Percentiles rank a stretch among this genome's conserved stretches.
Evolutionary conservation across 2,797 vertebrate species (phyloP).

Genomic region (Graptemys geographica): DNA sequence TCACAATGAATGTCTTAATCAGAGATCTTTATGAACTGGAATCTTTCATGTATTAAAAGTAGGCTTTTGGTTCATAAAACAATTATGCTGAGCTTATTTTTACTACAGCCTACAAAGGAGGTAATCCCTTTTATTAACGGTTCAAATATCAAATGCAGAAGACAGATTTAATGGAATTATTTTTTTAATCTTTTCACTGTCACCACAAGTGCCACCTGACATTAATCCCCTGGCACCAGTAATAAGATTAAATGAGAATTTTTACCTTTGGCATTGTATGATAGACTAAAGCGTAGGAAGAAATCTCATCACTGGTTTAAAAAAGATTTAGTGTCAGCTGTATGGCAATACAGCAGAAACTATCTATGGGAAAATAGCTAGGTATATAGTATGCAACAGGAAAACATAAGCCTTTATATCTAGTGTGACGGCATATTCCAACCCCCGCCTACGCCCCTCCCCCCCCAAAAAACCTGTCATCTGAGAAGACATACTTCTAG

Average conservation of each 20-base stretch:
- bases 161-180: slow-evolving; percentile 65
- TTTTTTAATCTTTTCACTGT: slow-evolving; percentile 67
- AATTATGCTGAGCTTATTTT: slow-evolving; percentile 65
- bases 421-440: background rate
- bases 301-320: slow-evolving; percentile 31
- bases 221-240: slow-evolving; percentile 59
- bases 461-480: background rate
- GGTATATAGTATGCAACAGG: background rate
- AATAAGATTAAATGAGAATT: slow-evolving; percentile 64
- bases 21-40: slow-evolving; percentile 50
- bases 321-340: slow-evolving; percentile 6
- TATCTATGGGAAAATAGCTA: background rate
- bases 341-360: background rate
- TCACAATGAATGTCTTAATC: slow-evolving; percentile 54
- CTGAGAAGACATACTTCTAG: background rate
- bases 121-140: slow-evolving; percentile 62
- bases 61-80: slow-evolving; percentile 50
- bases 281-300: slow-evolving; percentile 37
- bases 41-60: slow-evolving; percentile 48
- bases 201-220: slow-evolving; percentile 60
- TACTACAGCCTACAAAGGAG: slow-evolving; percentile 19
- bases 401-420: background rate
- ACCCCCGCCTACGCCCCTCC: background rate
- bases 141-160: slow-evolving; percentile 62
- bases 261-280: slow-evolving; percentile 46